Percentiles rank a stretch among this genome's conserved stretches.
Conservation (phyloP, 2,113 vertebrate species). For the Sinosuthora webbiana region DNA sequence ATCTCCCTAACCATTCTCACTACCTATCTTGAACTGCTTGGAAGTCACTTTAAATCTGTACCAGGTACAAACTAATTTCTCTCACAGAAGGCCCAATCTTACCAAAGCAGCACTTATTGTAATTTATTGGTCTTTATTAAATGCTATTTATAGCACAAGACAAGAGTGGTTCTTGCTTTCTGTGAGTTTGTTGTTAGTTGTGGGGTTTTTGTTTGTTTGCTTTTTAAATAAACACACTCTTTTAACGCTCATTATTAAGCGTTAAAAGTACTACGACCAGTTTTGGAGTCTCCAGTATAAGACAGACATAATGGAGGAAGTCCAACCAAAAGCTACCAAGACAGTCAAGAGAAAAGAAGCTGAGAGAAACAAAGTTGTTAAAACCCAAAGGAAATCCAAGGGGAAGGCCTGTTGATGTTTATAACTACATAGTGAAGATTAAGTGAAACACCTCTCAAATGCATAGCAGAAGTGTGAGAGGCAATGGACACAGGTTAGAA, state of each 20-base stretch:
- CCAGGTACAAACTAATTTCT: not conserved
- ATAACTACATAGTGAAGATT: not conserved
- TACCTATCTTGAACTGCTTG: not conserved
- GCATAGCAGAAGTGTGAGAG: not conserved
- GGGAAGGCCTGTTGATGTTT: not conserved
- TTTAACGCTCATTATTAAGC: not conserved
- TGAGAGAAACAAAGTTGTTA: not conserved
- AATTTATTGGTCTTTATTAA: not conserved
- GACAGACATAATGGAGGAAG: not conserved
- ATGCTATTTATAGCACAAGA: not conserved
- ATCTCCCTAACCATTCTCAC: not conserved
- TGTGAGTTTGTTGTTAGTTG: not conserved
- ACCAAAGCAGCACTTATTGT: not conserved
- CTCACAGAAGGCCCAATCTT: not conserved
- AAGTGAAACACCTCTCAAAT: fast-evolving
- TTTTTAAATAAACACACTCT: not conserved
- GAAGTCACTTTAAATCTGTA: not conserved
- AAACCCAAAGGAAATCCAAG: not conserved
- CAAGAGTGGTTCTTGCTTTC: not conserved
- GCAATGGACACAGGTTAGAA: fast-evolving
- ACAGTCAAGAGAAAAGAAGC: not conserved
- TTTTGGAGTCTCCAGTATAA: not conserved
- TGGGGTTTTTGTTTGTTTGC: not conserved
- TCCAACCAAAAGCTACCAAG: not conserved
- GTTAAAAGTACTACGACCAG: fast-evolving